Base-by-base conservation (phyloP, 2,797 vertebrate species). In the Malurus leucopterus region DNA sequence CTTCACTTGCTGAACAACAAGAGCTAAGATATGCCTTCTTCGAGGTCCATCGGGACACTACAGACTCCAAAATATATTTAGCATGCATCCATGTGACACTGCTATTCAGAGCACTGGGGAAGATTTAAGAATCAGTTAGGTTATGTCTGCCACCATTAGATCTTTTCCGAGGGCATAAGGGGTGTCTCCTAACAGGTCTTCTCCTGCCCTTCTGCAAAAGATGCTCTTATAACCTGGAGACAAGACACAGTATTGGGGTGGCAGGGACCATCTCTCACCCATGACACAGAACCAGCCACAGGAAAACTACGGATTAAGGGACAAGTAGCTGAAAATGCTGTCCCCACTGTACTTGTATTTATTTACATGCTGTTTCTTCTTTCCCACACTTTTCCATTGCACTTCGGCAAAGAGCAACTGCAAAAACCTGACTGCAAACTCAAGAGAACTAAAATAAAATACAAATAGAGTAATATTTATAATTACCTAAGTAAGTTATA, bases 51-150 rank as follows among this genome's bases (percentile, higher is more conserved):
- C 1, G 0, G 63, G 81, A 87, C 2, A 1, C 65, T 63, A 40
- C 65, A 50, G 64, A 59, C 79, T 78, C 41, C 38, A 23, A 74
- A 88, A 68, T 91, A 90, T 89, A 90, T 92, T 95, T 91, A 94
- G 84, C 70, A 29, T 11, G 46, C 57, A 34, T 38, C 73, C 89
- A 83, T 15, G 81, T 93, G 80, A 89, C 59, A 24, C 30, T 77
- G 59, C 59, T 92, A 63, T 67, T 73, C 68, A 65, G 36, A 73
- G 74, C 68, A 47, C 71, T 53, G n/a, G 40, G 61, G n/a, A 70
- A 86, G 67, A 63, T n/a, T 34, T 40, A 65, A 65, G 54, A 62
- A 78, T 47, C 44, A 47, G n/a, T 65, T 44, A 80, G 44, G 69
- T 64, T 57, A 61, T 5, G 1, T 36, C 24, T 27, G 64, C 53